These are phyloP conservation scores for Esox lucius DNA, from an alignment of 2,797 vertebrate genomes.

Conservation along the genomic window DNA sequence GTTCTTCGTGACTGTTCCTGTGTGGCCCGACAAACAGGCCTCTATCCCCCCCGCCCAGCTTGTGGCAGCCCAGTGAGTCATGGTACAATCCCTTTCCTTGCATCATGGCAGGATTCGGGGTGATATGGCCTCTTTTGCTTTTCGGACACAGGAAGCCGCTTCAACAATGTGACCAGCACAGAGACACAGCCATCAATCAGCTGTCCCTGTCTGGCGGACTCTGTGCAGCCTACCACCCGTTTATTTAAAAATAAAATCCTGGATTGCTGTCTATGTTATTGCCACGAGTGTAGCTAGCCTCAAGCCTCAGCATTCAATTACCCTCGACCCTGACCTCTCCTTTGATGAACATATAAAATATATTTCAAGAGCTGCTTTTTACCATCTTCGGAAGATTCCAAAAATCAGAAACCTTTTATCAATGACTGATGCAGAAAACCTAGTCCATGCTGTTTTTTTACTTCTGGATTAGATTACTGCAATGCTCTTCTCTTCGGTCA, in stretches of 20 bases:
- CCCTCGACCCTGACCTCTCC: too few species aligned
- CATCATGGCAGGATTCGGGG: constrained; percentile 47
- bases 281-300: background rate
- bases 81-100: constrained; percentile 41
- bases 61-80: constrained; percentile 28
- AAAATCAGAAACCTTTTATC: too few species aligned
- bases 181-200: constrained; percentile 23
- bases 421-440: too few species aligned
- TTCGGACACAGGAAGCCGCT: constrained; percentile 34
- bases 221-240: too few species aligned
- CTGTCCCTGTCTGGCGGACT: background rate
- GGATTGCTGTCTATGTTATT: too few species aligned
- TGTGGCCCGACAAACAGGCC: constrained; percentile 29
- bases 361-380: too few species aligned
- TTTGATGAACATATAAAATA: too few species aligned
- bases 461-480: too few species aligned
- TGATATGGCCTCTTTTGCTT: constrained; percentile 33
- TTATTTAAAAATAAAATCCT: too few species aligned
- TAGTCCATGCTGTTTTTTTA: too few species aligned
- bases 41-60: constrained; percentile 23
- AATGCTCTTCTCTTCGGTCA: too few species aligned
- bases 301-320: background rate
- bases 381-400: too few species aligned
- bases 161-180: constrained; percentile 36
- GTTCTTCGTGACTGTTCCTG: constrained; percentile 1